Evolutionary conservation across 1,140 invertebrate species (phyloP), one percentile per base, ranked within the genome.

Genomic region (Phenacoccus solenopsis): DNA sequence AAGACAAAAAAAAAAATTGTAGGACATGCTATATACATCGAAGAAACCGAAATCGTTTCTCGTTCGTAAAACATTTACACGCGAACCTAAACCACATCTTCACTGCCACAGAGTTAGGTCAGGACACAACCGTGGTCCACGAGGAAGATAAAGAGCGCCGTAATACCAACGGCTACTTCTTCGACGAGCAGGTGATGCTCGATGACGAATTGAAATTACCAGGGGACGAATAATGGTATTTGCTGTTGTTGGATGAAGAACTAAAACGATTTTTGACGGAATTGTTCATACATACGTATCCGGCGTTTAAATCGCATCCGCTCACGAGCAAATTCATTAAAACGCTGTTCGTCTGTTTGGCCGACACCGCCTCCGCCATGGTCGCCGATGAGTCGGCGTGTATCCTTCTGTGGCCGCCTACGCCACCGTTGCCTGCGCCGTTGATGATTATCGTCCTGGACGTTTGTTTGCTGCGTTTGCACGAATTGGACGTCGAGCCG

Each of bases 291-390:
- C 90, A 91, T 76, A 89, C 86, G 79, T 94, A 94, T 73, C 91
- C 91, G 73, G 91, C 90, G 83, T 88, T 89, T 78, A 93, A 88
- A 80, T 94, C 91, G 82, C 91, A 91, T 76, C 91, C 91, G 82
- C 90, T 93, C 78, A 93, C 89, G 79, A 94, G 83, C 70, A 94
- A 84, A 81, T 94, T 94, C 87, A 93, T 91, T 72, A 94, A 84
- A 75, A 94, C 91, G 79, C 88, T 90, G 74, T 72, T 72, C 24
- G 72, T 73, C 24, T 68, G 73, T 69, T 74, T 74, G 21, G 73
- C 57, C 64, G 67, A 64, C 27, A 70, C 28, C 22, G 68, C 24
- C 70, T 30, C 30, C 12, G 35, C 59, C 68, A 49, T 49, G 2
- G 38, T n/a, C 38, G 38, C 38, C 4, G 38, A 49, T 49, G 21